Evolutionary conservation across 1,140 invertebrate species (phyloP).

Genomic region (Pseudoatta argentina): DNA sequence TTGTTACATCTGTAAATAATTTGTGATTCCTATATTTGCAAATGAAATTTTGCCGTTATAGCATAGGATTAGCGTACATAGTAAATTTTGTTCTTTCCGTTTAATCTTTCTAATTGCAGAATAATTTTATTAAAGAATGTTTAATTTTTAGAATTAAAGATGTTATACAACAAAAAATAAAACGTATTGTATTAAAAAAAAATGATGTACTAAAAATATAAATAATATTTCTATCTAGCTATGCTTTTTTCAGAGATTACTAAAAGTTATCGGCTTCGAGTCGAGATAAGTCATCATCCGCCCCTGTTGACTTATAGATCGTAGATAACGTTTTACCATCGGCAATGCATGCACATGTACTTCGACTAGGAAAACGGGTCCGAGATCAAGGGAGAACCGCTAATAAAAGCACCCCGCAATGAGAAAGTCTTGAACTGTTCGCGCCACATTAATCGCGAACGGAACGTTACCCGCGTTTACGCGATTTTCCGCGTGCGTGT

Average conservation of each 20-base stretch:
- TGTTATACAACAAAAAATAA: too few relatives aligned
- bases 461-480: conserved; percentile 53
- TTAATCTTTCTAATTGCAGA: not conserved
- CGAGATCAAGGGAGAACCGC: conserved; percentile 57
- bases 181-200: too few relatives aligned
- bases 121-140: conserved; percentile 4
- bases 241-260: too few relatives aligned
- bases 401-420: conserved; percentile 75
- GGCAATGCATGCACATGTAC: conserved; percentile 37
- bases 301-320: conserved; percentile 49
- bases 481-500: conserved; percentile 40
- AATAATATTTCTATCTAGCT: not conserved
- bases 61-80: too few relatives aligned
- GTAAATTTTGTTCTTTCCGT: too few relatives aligned
- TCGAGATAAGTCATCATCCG: conserved; percentile 26
- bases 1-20: too few relatives aligned
- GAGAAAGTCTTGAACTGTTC: conserved; percentile 76
- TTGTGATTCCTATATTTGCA: too few relatives aligned
- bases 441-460: conserved; percentile 58
- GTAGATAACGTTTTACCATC: conserved; percentile 55
- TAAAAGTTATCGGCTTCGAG: not conserved
- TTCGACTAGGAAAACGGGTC: conserved; percentile 7
- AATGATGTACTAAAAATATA: not conserved
- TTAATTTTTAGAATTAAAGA: not conserved
- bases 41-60: too few relatives aligned